Conservation (phyloP, 2,888 invertebrate genomes). For the Mesorhabditis belari region DNA sequence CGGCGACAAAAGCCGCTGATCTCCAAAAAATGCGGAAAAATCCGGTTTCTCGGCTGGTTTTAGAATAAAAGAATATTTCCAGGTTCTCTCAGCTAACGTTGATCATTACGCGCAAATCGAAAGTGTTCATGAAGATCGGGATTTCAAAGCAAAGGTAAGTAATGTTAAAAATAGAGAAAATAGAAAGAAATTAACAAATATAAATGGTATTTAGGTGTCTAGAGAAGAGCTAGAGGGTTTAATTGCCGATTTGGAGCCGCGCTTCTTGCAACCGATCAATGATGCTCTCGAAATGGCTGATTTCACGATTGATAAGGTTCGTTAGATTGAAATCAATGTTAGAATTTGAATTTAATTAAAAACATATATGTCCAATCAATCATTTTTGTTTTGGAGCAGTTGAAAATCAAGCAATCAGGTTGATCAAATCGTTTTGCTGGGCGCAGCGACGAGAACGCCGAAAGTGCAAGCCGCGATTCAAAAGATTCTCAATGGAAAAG, state of each 20-base stretch:
- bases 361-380: background rate
- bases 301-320: slow-evolving; percentile 52
- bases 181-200: background rate
- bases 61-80: background rate
- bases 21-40: too few relatives aligned
- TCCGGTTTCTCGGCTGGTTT: background rate
- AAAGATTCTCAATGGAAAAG: slow-evolving; percentile 47
- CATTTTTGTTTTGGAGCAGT: background rate
- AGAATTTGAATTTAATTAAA: too few relatives aligned
- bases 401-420: slow-evolving; percentile 24
- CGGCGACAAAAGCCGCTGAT: too few relatives aligned
- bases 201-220: slow-evolving; percentile 60
- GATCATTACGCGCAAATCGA: slow-evolving; percentile 90
- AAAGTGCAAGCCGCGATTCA: slow-evolving; percentile 26
- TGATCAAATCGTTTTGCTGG: slow-evolving; percentile 75
- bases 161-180: background rate
- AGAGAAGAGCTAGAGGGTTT: slow-evolving; percentile 79
- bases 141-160: slow-evolving; percentile 63
- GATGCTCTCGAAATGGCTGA: slow-evolving; percentile 75
- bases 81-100: slow-evolving; percentile 83
- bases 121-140: slow-evolving; percentile 84
- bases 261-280: slow-evolving; percentile 72
- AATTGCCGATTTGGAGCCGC: slow-evolving; percentile 72
- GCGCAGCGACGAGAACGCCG: slow-evolving; percentile 79
- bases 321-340: background rate